phyloP scores from a whole-genome alignment of 30 jellyfish, hydroid and myxozoan genomes.

The Rhopilema esculentum region DNA sequence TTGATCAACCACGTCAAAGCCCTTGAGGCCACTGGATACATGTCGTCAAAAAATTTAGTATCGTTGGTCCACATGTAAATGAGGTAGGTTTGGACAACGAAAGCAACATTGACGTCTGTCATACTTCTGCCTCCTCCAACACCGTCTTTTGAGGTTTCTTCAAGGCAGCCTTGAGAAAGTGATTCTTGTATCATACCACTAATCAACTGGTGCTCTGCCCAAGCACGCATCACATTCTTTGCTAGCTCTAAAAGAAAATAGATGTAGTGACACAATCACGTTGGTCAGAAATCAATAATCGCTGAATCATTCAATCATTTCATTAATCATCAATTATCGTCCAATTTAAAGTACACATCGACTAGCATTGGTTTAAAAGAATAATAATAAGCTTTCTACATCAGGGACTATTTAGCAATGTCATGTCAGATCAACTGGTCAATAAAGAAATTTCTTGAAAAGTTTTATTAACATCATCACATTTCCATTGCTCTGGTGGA shows the following conservation, averaged over 20 bases:
- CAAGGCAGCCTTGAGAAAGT: slow-evolving; percentile 95
- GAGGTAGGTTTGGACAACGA: slow-evolving; percentile 89
- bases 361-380: too few relatives aligned
- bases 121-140: slow-evolving; percentile 95
- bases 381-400: too few relatives aligned
- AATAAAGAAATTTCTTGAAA: too few relatives aligned
- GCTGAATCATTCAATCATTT: neutral
- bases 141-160: slow-evolving; percentile 91
- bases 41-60: slow-evolving; percentile 83
- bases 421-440: too few relatives aligned
- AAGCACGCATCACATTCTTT: slow-evolving; percentile 91
- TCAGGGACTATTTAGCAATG: too few relatives aligned
- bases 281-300: neutral
- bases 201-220: slow-evolving; percentile 99
- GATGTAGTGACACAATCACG: neutral
- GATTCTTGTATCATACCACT: slow-evolving; percentile 99
- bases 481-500: too few relatives aligned
- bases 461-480: too few relatives aligned
- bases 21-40: slow-evolving; percentile 91
- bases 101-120: slow-evolving; percentile 98
- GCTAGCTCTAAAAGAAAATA: slow-evolving; percentile 68
- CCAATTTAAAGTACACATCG: too few relatives aligned
- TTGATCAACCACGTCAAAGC: slow-evolving; percentile 93
- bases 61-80: slow-evolving; percentile 98
- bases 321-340: too few relatives aligned